Evolutionary conservation across 2,113 vertebrate genomes (phyloP).

Genomic region (Onychostruthus taczanowskii): DNA sequence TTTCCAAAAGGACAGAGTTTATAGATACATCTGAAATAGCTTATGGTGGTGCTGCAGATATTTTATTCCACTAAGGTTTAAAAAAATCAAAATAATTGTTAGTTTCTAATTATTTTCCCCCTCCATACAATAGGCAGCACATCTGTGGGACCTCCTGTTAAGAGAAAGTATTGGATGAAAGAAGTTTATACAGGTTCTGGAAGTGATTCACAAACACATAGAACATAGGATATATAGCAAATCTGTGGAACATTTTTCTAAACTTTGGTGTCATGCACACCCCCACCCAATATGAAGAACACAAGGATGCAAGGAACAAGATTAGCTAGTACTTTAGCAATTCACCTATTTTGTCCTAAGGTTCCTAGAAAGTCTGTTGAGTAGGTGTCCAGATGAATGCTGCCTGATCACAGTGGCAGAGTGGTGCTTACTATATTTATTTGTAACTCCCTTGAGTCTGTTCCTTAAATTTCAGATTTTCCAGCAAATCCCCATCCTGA

Average conservation of each 20-base stretch:
- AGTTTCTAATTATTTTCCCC: neutral
- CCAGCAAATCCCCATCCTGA: neutral
- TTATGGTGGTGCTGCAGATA: neutral
- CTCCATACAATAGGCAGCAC: neutral
- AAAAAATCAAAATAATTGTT: neutral
- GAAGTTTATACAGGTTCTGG: neutral
- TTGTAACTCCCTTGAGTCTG: neutral
- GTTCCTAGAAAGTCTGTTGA: neutral
- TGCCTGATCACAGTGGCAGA: neutral
- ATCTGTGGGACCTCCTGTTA: neutral
- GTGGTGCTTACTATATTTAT: neutral
- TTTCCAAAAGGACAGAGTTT: neutral
- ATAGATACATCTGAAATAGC: neutral
- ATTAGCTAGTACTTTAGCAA: neutral
- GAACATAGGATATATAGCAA: accelerated
- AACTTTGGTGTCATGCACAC: neutral
- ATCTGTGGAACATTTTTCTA: accelerated
- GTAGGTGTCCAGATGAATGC: neutral
- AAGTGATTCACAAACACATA: neutral
- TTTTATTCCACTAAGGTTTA: neutral
- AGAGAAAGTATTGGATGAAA: neutral
- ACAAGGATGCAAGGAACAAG: accelerated
- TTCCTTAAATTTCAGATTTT: neutral
- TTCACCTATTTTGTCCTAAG: neutral
- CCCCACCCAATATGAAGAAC: neutral